Conservation (phyloP, 2,113 vertebrate genomes). For the Nothobranchius furzeri region DNA sequence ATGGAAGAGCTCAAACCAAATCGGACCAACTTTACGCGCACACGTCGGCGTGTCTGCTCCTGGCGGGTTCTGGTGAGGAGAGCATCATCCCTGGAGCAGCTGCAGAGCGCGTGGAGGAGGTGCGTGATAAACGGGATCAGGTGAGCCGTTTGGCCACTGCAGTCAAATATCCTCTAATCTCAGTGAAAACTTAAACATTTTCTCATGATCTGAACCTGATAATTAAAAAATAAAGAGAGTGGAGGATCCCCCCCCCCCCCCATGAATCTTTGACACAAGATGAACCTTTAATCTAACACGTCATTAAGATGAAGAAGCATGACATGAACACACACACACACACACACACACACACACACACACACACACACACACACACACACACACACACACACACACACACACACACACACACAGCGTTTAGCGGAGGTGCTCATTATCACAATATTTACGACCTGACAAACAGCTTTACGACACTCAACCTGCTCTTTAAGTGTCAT, state of each 20-base stretch:
- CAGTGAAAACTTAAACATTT: constrained; percentile 20
- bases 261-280: constrained; percentile 36
- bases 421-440: constrained; percentile 46
- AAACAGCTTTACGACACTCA: constrained; percentile 16
- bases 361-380: constrained; percentile 3
- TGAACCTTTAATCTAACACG: constrained; percentile 55
- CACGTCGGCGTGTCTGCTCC: too few relatives aligned
- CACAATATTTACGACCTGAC: constrained; percentile 50
- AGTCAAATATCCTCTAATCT: constrained; percentile 48
- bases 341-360: constrained; percentile 2
- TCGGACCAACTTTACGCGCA: too few relatives aligned
- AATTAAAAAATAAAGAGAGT: constrained; percentile 7
- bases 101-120: too few relatives aligned
- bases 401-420: constrained; percentile 2
- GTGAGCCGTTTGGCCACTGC: constrained; percentile 7
- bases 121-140: not conserved
- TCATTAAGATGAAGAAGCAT: constrained; percentile 51
- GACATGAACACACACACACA: constrained; percentile 29
- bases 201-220: constrained; percentile 30
- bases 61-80: too few relatives aligned
- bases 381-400: not conserved
- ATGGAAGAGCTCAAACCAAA: too few relatives aligned
- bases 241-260: constrained; percentile 18
- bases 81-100: too few relatives aligned
- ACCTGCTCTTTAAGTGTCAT: constrained; percentile 18